These are phyloP conservation scores for Spongilla lacustris DNA, from an alignment of 37 sponge, comb jelly and placozoan genomes.

Conservation along the genomic window DNA sequence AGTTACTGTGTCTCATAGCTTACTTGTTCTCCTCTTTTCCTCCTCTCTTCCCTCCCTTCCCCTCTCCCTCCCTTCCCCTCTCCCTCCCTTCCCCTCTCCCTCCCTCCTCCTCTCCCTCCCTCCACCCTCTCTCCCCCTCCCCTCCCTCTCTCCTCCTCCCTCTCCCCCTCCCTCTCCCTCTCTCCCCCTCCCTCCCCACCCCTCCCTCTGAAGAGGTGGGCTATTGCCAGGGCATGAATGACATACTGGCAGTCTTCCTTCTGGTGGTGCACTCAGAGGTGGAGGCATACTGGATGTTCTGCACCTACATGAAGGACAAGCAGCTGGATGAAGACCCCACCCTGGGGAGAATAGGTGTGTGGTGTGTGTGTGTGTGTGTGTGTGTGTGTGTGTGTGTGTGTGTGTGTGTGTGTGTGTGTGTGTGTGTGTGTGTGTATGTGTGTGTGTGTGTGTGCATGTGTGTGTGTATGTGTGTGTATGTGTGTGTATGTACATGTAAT, in stretches of 20 bases:
- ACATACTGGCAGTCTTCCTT: conserved; percentile 72
- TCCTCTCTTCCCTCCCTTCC: background rate
- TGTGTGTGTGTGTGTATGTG: too few relatives aligned
- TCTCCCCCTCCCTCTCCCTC: background rate
- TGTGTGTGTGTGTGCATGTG: too few relatives aligned
- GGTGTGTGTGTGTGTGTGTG: background rate
- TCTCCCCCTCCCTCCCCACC: background rate
- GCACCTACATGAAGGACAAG: conserved; percentile 54
- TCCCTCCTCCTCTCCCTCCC: background rate
- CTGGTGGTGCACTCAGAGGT: conserved; percentile 62
- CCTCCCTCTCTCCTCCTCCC: background rate
- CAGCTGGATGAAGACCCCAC: conserved; percentile 56
- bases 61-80: background rate
- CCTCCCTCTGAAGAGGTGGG: conserved; percentile 36
- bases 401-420: too few relatives aligned
- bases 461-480: too few relatives aligned
- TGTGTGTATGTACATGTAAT: too few relatives aligned
- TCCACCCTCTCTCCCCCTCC: background rate
- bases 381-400: background rate
- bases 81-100: background rate
- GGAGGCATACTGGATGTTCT: conserved; percentile 79
- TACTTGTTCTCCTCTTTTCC: too few relatives aligned
- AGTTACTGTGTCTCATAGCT: too few relatives aligned
- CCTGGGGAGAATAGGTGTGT: conserved; percentile 35
- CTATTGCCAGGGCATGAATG: conserved; percentile 86